Base-by-base conservation (phyloP, 2,797 vertebrate genomes). In the Lates japonicus region DNA sequence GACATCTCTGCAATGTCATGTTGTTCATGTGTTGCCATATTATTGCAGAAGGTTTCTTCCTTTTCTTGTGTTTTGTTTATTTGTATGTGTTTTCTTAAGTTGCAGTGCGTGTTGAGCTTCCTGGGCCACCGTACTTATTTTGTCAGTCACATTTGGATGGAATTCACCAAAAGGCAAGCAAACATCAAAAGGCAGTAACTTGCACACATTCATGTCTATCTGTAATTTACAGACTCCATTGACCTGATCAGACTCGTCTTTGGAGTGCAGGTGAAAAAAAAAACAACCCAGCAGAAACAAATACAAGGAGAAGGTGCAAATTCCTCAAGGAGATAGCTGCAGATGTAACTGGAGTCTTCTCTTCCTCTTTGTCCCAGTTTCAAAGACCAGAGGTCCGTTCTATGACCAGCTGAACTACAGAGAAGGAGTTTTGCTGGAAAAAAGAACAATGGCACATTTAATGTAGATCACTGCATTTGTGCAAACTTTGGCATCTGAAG, bases 401-500 rank as follows among this genome's bases (percentile, higher is more conserved):
- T 10, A 9, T 13, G 12, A 41, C 10, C 41, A 41, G 48, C 48
- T 49, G 20, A n/a, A n/a, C 2, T 49, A 51, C 8, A 2, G 49
- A 22, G 20, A 54, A 16, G 52, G 13, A 14, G 52, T 5, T 54
- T 29, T 29, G 22, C 5, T 14, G 3, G 48, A 10, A 9, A 22
- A 35, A 14, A 31, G 4, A 3, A 16, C 1, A 49, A 76, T 35
- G 64, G 73, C 76, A 80, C 64, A 1, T 52, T 58, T 46, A 51
- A 70, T 46, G 29, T 25, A 52, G 51, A 33, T 59, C n/a, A 10
- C 33, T 49, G 70, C 25, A 55, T 62, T 58, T 20, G 59, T 82
- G 71, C 71, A 69, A 61, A 65, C 64, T 59, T 65, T 70, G 76
- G 75, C 75, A 42, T 72, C 57, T 39, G 37, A 60, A 39, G 33